Evolutionary conservation across 2,797 vertebrate genomes (phyloP).

Genomic region (Poecilia gillii): DNA sequence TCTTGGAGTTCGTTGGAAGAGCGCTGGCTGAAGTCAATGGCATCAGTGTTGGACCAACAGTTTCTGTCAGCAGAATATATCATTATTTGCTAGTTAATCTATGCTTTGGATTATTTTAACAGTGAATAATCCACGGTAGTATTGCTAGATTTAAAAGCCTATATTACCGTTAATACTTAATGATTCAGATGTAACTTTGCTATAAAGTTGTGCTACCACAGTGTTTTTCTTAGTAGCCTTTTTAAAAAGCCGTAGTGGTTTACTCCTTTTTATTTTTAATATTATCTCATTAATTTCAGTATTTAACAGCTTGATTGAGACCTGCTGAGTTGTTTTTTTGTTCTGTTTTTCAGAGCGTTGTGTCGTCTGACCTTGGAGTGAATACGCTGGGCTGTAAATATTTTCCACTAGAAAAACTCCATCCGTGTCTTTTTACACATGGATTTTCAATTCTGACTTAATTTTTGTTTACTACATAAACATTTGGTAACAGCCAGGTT

Average conservation of each 20-base stretch:
- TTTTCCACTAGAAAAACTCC: neutral
- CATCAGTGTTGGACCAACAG: neutral
- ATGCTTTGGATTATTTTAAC: too few relatives aligned
- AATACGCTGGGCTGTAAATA: neutral
- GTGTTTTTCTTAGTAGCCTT: neutral
- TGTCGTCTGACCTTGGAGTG: neutral
- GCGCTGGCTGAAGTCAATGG: conserved; percentile 1
- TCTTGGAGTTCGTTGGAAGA: conserved; percentile 27
- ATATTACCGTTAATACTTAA: neutral
- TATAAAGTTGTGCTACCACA: neutral
- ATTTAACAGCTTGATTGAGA: neutral
- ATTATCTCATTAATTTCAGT: neutral
- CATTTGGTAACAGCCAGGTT: neutral
- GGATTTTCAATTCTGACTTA: neutral
- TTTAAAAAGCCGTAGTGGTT: neutral
- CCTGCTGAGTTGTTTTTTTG: neutral
- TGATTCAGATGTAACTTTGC: neutral
- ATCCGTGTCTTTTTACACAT: too few relatives aligned
- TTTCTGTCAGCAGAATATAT: conserved; percentile 42
- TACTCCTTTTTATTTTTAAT: neutral
- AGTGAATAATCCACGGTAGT: too few relatives aligned
- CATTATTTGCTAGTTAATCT: neutral
- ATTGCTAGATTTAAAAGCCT: too few relatives aligned
- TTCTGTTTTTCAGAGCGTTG: neutral
- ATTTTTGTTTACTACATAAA: neutral